A percentile compares a stretch with the other conserved stretches of the same genome.
Evolutionary conservation across 2,797 vertebrate genomes (phyloP).

Genomic region (Pseudochirops corinnae): DNA sequence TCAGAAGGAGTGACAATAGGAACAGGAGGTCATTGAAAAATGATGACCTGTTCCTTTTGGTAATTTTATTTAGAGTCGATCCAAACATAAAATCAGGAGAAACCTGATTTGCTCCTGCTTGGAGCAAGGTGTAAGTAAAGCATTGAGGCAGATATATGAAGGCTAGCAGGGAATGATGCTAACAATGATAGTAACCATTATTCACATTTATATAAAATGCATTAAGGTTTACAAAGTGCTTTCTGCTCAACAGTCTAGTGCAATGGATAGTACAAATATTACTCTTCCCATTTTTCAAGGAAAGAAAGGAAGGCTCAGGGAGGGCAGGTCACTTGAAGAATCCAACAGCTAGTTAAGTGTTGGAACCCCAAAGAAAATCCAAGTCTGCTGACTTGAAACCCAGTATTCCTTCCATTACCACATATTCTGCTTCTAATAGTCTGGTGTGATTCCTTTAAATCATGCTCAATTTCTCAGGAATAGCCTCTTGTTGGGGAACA

Average conservation of each 20-base stretch:
- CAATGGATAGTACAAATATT: neutral
- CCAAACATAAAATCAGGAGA: neutral
- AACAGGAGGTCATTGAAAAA: neutral
- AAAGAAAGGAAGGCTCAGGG: neutral
- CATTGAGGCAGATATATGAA: neutral
- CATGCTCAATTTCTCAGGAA: neutral
- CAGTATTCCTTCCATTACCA: neutral
- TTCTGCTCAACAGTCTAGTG: neutral
- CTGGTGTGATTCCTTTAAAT: neutral
- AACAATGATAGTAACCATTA: neutral
- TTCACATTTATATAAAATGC: neutral
- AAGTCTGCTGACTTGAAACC: neutral
- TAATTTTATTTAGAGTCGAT: neutral
- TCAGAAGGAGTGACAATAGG: slow-evolving; percentile 12
- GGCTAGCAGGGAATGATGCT: neutral
- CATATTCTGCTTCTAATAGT: neutral
- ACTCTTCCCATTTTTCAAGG: neutral
- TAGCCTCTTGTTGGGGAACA: neutral
- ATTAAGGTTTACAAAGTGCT: neutral
- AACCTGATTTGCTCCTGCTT: neutral
- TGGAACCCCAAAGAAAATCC: neutral
- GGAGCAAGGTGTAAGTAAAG: neutral
- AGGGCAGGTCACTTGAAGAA: neutral
- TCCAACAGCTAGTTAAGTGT: neutral
- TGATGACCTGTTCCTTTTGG: neutral